phyloP scores from a whole-genome alignment of 2,888 invertebrate species.

The Trissoscelio sp. region DNA sequence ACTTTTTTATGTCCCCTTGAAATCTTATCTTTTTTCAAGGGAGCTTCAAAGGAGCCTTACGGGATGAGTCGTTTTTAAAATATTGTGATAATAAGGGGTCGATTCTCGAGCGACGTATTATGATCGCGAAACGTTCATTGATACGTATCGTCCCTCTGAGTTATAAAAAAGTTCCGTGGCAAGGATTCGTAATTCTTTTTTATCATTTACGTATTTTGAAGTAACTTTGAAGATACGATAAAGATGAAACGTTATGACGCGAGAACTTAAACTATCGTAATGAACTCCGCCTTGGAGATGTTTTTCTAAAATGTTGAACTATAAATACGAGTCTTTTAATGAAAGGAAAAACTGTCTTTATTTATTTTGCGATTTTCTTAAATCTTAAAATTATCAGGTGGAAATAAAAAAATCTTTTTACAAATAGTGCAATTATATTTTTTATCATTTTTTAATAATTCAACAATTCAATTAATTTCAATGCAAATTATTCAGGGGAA shows the following conservation, averaged over 20 bases:
- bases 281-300: slow-evolving; percentile 37
- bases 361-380: slow-evolving; percentile 17
- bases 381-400: slow-evolving; percentile 14
- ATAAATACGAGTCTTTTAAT: slow-evolving; percentile 43
- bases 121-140: slow-evolving; percentile 37
- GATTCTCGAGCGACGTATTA: slow-evolving; percentile 27
- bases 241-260: slow-evolving; percentile 53
- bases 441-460: background rate
- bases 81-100: slow-evolving; percentile 45
- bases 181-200: slow-evolving; percentile 13
- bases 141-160: slow-evolving; percentile 24
- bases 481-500: background rate
- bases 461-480: background rate
- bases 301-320: slow-evolving; percentile 39
- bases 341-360: slow-evolving; percentile 16
- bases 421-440: too few species aligned
- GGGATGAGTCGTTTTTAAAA: slow-evolving; percentile 49
- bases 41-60: slow-evolving; percentile 26
- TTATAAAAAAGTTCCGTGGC: slow-evolving; percentile 24
- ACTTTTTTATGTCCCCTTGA: slow-evolving; percentile 36
- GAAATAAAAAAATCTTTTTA: background rate
- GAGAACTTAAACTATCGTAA: slow-evolving; percentile 43
- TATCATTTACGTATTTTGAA: slow-evolving; percentile 46
- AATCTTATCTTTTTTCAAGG: slow-evolving; percentile 32
- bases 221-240: slow-evolving; percentile 49